Evolutionary conservation across 1,140 invertebrate genomes (phyloP).

Genomic region (Brachionus angularis): DNA sequence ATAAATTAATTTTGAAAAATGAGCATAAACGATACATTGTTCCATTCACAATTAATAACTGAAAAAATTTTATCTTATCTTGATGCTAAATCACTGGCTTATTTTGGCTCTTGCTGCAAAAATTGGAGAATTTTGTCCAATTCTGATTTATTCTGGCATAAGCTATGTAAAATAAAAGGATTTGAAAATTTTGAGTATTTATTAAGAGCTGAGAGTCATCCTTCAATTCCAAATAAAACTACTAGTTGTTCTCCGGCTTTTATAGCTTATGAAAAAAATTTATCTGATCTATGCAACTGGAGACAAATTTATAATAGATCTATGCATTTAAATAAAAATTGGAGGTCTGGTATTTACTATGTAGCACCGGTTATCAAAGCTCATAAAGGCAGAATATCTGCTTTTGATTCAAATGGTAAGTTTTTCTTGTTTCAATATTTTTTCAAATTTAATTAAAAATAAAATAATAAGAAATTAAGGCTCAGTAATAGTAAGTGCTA

Average conservation of each 20-base stretch:
- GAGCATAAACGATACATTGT: background rate
- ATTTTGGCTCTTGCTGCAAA: constrained; percentile 25
- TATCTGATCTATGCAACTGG: constrained; percentile 48
- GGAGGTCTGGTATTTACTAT: constrained; percentile 50
- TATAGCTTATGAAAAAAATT: background rate
- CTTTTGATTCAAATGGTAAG: constrained; percentile 50
- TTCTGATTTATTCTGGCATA: constrained; percentile 4
- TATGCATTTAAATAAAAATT: constrained; percentile 50
- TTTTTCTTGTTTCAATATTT: background rate
- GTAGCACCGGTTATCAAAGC: constrained; percentile 49
- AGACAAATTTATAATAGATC: constrained; percentile 50
- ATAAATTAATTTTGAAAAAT: background rate
- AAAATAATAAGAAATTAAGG: constrained; percentile 5
- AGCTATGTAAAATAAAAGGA: background rate
- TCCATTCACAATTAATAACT: background rate
- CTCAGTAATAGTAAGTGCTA: constrained; percentile 11
- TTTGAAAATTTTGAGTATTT: constrained; percentile 19
- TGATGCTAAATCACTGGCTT: constrained; percentile 22
- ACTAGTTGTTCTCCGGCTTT: background rate
- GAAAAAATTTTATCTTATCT: constrained; percentile 33
- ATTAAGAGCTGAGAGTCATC: background rate
- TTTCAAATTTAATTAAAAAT: background rate
- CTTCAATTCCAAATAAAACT: background rate
- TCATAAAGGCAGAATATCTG: constrained; percentile 50
- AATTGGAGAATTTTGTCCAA: background rate